Conservation (phyloP, 2,888 invertebrate species). For the Psylliodes chrysocephalus region DNA sequence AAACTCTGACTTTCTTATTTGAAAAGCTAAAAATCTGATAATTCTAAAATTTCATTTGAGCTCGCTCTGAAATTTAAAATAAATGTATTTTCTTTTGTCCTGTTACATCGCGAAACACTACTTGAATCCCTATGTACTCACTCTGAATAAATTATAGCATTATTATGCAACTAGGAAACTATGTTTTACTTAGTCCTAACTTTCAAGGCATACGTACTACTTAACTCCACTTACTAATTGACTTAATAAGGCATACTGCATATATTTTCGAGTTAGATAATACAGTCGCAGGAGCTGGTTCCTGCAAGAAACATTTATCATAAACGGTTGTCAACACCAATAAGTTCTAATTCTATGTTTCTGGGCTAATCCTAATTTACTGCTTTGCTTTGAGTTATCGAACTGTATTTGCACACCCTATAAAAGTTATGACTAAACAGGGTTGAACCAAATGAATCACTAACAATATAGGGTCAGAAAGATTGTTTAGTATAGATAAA, state of each 20-base stretch:
- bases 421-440: slow-evolving; percentile 12
- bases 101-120: no score
- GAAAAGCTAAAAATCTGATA: no score
- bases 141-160: background rate
- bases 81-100: no score
- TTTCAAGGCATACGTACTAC: background rate
- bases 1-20: no score
- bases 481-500: no score
- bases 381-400: background rate
- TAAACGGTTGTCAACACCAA: slow-evolving; percentile 23
- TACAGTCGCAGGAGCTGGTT: background rate
- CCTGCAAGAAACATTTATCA: slow-evolving; percentile 26
- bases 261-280: slow-evolving; percentile 2
- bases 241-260: slow-evolving; percentile 12
- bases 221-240: background rate
- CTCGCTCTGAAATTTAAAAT: no score
- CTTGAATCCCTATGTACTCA: background rate
- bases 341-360: slow-evolving; percentile 14
- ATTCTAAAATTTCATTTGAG: no score
- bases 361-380: slow-evolving; percentile 16
- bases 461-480: background rate
- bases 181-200: background rate
- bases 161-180: background rate
- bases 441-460: slow-evolving; percentile 4
- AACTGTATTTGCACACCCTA: background rate